These are phyloP conservation scores for Acipenser transmontanus DNA, from an alignment of 2,797 vertebrate species.

Conservation along the genomic window DNA sequence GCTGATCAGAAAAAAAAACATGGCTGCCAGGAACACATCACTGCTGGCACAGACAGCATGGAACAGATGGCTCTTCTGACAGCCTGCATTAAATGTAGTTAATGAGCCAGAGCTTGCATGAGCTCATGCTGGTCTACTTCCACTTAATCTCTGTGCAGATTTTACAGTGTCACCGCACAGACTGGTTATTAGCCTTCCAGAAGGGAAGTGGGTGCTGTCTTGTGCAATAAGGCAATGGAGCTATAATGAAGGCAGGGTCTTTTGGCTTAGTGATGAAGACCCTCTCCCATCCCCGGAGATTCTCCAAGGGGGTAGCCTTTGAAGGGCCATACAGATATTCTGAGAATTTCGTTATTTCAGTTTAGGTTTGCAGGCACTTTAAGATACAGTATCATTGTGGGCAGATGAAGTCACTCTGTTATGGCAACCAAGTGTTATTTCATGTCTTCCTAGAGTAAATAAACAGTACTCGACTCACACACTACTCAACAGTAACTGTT, in stretches of 20 bases:
- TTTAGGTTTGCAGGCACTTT: background rate
- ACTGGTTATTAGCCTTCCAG: constrained; percentile 14
- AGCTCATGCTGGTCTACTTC: constrained; percentile 54
- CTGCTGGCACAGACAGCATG: constrained; percentile 44
- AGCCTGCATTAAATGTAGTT: constrained; percentile 54
- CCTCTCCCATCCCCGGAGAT: background rate
- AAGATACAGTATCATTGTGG: background rate
- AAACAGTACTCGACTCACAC: no score
- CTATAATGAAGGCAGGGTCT: background rate
- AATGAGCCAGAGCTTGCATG: constrained; percentile 52
- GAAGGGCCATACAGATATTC: background rate
- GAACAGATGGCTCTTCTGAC: constrained; percentile 55
- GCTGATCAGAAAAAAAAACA: constrained; percentile 36
- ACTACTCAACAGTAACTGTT: no score
- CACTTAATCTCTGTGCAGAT: constrained; percentile 43
- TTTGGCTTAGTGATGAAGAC: no score
- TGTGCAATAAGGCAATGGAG: constrained; percentile 5
- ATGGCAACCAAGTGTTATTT: background rate
- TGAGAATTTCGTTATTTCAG: background rate
- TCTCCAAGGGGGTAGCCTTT: background rate
- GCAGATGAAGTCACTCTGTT: background rate
- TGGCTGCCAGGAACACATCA: constrained; percentile 47
- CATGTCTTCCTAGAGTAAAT: no score
- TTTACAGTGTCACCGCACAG: constrained; percentile 7
- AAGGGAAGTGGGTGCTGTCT: constrained; percentile 20